Evolutionary conservation across 2,888 invertebrate genomes (phyloP), one percentile per base, ranked within the genome.

Genomic region (Cotesia congregata): DNA sequence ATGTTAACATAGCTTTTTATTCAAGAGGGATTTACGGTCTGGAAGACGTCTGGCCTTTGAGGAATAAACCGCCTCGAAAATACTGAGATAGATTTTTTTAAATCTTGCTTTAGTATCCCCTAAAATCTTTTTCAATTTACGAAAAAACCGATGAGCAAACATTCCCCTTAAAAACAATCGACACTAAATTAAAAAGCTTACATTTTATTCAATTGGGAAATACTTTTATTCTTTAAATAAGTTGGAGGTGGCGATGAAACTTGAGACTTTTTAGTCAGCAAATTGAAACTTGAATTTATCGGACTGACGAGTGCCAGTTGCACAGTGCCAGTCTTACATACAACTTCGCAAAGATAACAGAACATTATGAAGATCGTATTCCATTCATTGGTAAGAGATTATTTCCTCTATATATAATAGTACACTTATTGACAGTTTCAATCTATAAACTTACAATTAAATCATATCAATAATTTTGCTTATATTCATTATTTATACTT

Each of bases 1-100:
- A 65, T 65, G n/a, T 73, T 50, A 50, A 73, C 15, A 65, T 50
- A 30, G 30, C 67, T 65, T 62, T 65, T 73, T 73, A 67, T 73
- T 50, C 72, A 40, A 17, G 50, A 59, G 73, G 73, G 73, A 67
- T 73, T 73, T 40, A 73, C 67, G 61, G 73, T 73, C 73, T 73
- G 39, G 67, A 17, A 50, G 30, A 73, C 67, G 73, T 73, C 73
- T 73, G 65, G 67, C 40, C 67, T 67, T 67, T 59, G 67, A 65
- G n/a, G 60, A 30, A 59, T 50, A 67, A 73, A 73, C 30, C 59
- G 67, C 40, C 12, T 67, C 39, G 64, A 17, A 72, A 72, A 72
- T 38, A 62, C 20, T 72, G 7, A 38, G 72, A 72, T 64, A 59
- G 39, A 73, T 73, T 38, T 67, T 59, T 60, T 65, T 20, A 73